phyloP scores from a whole-genome alignment of 2,113 vertebrate species.

The Pomatorhinus ruficollis region DNA sequence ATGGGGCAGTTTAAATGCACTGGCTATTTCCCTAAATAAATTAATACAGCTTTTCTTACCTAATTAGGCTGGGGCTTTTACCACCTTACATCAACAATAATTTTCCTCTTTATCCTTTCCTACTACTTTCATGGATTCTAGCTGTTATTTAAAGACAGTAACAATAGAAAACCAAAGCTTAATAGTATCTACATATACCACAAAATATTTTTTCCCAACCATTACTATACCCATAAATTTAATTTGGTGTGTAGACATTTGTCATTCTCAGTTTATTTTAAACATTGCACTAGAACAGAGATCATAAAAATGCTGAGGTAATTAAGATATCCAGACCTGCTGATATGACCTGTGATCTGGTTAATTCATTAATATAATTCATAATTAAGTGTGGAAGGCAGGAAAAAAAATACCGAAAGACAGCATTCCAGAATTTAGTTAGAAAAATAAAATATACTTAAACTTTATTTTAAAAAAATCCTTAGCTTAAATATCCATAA shows the following conservation, averaged over 20 bases:
- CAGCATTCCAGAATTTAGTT: background rate
- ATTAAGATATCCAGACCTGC: background rate
- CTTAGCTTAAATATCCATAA: background rate
- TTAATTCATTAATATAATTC: background rate
- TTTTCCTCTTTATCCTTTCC: background rate
- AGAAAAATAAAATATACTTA: background rate
- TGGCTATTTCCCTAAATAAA: background rate
- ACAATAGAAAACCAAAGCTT: background rate
- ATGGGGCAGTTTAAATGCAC: background rate
- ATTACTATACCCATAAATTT: background rate
- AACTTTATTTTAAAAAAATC: background rate
- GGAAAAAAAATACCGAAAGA: background rate
- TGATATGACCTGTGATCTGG: background rate
- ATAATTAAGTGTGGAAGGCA: background rate
- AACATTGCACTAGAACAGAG: background rate
- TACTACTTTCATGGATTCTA: background rate
- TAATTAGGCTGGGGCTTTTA: background rate
- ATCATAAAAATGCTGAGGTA: background rate
- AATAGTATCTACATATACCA: background rate
- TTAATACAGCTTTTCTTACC: background rate
- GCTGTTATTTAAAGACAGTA: background rate
- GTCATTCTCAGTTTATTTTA: background rate
- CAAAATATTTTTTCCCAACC: background rate
- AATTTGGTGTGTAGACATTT: background rate
- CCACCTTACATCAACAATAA: background rate